Conservation (phyloP, 2,113 vertebrate species). For the Rhinoptilus africanus region DNA sequence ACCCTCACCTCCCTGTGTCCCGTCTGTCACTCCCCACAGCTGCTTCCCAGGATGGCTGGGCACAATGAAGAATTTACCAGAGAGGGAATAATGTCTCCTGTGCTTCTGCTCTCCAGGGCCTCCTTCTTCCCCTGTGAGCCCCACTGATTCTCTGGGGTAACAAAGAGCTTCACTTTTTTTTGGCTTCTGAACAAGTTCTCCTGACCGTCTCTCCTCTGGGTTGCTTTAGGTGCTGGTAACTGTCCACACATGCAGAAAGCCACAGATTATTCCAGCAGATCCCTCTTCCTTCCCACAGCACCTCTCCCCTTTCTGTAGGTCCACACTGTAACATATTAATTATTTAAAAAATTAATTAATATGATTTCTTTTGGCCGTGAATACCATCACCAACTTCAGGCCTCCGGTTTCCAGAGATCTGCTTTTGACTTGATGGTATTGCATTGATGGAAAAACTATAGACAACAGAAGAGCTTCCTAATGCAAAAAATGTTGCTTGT, state of each 20-base stretch:
- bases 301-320: not conserved
- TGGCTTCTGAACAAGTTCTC: not conserved
- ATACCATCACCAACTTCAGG: not conserved
- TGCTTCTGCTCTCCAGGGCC: not conserved
- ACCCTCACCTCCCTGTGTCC: not conserved
- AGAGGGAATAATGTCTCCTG: not conserved
- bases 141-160: not conserved
- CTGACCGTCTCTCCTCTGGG: rapidly evolving
- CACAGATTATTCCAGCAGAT: not conserved
- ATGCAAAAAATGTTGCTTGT: not conserved
- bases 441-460: not conserved
- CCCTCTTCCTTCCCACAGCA: not conserved
- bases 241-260: not conserved
- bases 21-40: rapidly evolving
- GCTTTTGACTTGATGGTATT: not conserved
- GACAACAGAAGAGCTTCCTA: not conserved
- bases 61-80: not conserved
- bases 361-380: not conserved
- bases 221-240: not conserved
- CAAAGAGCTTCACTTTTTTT: not conserved
- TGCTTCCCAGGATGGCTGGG: not conserved
- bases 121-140: not conserved
- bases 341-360: not conserved
- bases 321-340: not conserved
- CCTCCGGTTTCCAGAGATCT: not conserved